A percentile compares a stretch with the other conserved stretches of the same genome.
Evolutionary conservation across 2,888 invertebrate species (phyloP).

Genomic region (Diloba caeruleocephala): DNA sequence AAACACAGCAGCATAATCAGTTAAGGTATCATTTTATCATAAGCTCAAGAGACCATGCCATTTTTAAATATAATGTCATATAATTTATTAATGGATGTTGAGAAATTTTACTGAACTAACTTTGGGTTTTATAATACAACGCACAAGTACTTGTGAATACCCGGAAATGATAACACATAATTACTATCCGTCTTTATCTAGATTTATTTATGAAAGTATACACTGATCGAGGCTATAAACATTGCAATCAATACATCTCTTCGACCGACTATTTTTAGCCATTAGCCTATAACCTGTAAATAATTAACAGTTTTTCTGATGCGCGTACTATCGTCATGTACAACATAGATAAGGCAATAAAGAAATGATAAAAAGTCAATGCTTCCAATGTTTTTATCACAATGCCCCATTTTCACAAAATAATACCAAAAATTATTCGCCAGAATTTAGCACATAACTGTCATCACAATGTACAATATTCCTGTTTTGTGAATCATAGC

Average conservation of each 20-base stretch:
- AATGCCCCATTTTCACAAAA: slow-evolving; percentile 49
- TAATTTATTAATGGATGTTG: slow-evolving; percentile 21
- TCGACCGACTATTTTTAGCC: neutral
- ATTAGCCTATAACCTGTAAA: neutral
- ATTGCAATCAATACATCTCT: neutral
- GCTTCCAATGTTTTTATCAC: slow-evolving; percentile 48
- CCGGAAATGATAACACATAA: slow-evolving; percentile 8
- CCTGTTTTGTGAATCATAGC: slow-evolving; percentile 31
- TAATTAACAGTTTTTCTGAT: slow-evolving; percentile 4
- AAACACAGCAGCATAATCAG: slow-evolving; percentile 26
- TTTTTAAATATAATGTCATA: slow-evolving; percentile 21
- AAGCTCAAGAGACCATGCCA: slow-evolving; percentile 43
- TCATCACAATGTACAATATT: slow-evolving; percentile 14
- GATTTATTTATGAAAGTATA: neutral
- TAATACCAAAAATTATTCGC: slow-evolving; percentile 11
- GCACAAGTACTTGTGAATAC: neutral
- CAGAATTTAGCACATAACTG: slow-evolving; percentile 14
- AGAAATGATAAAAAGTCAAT: slow-evolving; percentile 52
- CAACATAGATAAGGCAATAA: slow-evolving; percentile 37
- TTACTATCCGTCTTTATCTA: slow-evolving; percentile 2
- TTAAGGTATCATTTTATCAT: slow-evolving; percentile 41
- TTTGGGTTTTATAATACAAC: too few relatives aligned
- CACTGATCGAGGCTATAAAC: neutral
- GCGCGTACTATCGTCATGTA: slow-evolving; percentile 4
- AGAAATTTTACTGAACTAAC: too few relatives aligned